Percentiles rank a stretch among this genome's conserved stretches.
Evolutionary conservation across 2,797 vertebrate species (phyloP).

Genomic region (Hafferia zeledoni): DNA sequence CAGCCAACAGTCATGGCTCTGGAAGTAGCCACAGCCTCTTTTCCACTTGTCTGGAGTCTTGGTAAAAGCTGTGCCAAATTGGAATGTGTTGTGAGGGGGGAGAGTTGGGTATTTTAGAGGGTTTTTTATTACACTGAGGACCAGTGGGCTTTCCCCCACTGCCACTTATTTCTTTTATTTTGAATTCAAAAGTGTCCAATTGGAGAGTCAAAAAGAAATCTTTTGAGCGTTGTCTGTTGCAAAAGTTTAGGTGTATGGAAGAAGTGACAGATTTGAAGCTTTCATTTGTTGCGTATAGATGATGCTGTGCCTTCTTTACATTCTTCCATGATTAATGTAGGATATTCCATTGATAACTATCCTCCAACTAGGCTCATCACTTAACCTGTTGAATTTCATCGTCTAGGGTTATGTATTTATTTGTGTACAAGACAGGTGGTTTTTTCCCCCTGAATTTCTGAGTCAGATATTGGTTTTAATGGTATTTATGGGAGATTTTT

Average conservation of each 20-base stretch:
- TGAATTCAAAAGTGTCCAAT: neutral
- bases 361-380: neutral
- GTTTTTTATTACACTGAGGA: neutral
- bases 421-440: fast-evolving
- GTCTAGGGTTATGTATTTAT: neutral
- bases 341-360: fast-evolving
- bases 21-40: neutral
- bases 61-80: neutral
- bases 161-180: neutral
- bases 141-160: neutral
- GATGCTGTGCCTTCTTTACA: neutral
- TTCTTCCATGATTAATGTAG: neutral
- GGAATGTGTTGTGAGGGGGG: fast-evolving
- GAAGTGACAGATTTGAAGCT: neutral
- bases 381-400: neutral
- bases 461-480: neutral
- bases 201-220: neutral
- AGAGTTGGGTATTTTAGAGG: fast-evolving
- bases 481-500: neutral
- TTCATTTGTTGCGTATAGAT: neutral
- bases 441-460: fast-evolving
- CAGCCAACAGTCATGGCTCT: neutral
- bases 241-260: neutral
- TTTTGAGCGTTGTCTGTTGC: neutral
- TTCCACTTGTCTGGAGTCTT: neutral